Conservation (phyloP, 2,888 invertebrate genomes). For the Pseudoips prasinana region DNA sequence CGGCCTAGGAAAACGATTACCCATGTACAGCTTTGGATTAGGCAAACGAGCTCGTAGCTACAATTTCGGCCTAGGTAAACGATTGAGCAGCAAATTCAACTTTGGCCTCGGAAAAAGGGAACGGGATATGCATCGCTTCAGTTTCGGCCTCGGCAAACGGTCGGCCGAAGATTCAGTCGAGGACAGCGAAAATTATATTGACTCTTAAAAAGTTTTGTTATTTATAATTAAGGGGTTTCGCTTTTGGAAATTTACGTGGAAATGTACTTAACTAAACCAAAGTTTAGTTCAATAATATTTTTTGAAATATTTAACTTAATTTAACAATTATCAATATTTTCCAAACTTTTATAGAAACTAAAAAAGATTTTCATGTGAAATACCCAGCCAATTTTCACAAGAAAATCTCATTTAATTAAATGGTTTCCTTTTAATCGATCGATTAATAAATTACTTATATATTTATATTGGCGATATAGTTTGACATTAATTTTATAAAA, state of each 20-base stretch:
- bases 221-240: constrained; percentile 23
- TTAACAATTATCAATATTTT: neutral
- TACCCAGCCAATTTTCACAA: constrained; percentile 65
- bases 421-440: too few relatives aligned
- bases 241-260: constrained; percentile 42
- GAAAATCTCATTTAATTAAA: constrained; percentile 32
- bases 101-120: constrained; percentile 82
- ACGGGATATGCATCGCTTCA: constrained; percentile 74
- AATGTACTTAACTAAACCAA: constrained; percentile 9
- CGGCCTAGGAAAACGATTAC: constrained; percentile 69
- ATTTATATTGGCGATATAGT: too few relatives aligned
- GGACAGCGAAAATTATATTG: constrained; percentile 54
- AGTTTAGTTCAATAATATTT: constrained; percentile 28
- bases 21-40: constrained; percentile 75
- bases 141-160: constrained; percentile 82
- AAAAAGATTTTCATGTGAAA: constrained; percentile 53
- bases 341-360: neutral
- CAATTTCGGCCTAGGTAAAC: constrained; percentile 82
- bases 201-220: constrained; percentile 50
- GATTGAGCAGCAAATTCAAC: constrained; percentile 75
- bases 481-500: too few relatives aligned
- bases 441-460: too few relatives aligned
- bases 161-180: constrained; percentile 56
- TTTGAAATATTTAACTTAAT: neutral
- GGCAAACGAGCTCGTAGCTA: constrained; percentile 73